phyloP scores from a whole-genome alignment of 2,113 vertebrate genomes.

The Hippocampus barbouri region DNA sequence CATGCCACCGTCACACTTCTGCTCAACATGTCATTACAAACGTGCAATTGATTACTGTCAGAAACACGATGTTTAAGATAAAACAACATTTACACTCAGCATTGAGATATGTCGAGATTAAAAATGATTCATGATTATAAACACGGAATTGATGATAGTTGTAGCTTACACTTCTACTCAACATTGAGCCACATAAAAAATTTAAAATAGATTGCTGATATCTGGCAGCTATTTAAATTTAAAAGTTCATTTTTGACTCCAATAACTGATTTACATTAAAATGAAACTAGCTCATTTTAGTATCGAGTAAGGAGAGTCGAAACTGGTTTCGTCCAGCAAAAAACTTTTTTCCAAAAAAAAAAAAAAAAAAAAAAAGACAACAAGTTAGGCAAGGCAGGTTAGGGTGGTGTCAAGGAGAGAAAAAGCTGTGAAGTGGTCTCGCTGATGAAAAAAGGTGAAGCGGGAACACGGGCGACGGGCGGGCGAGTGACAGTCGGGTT shows the following conservation, averaged over 20 bases:
- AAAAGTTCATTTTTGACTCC: neutral
- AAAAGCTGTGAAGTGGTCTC: constrained; percentile 2
- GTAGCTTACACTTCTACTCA: too few species aligned
- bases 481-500: constrained; percentile 7
- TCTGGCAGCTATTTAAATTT: neutral
- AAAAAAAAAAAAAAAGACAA: neutral
- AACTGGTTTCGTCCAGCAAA: neutral
- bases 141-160: too few species aligned
- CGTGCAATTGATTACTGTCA: neutral
- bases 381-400: neutral
- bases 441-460: constrained; percentile 2
- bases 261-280: neutral
- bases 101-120: too few species aligned
- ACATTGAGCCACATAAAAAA: too few species aligned
- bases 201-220: neutral
- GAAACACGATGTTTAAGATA: too few species aligned
- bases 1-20: too few species aligned
- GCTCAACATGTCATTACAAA: neutral
- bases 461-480: constrained; percentile 5
- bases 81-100: too few species aligned
- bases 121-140: too few species aligned
- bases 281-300: neutral
- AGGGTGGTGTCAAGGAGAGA: neutral
- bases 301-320: neutral
- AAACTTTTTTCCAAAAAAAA: neutral